Base-by-base conservation (phyloP, 2,797 vertebrate genomes). In the Lutjanus campechanus region DNA sequence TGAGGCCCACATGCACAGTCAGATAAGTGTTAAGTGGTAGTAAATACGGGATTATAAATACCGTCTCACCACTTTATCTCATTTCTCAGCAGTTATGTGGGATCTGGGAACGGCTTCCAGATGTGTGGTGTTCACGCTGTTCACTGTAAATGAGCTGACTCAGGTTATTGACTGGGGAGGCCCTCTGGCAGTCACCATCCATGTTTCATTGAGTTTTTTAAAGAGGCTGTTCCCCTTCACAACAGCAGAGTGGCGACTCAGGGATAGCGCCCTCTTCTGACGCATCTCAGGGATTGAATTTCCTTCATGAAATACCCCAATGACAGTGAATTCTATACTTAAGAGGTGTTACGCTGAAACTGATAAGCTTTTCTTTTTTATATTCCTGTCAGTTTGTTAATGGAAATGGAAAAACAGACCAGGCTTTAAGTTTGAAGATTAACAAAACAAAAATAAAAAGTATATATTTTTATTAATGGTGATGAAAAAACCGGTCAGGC, bases 31-130 rank as follows among this genome's bases (percentile, higher is more conserved):
- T 92, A 87, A 91, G 87, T 22, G 84, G 86, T 77, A 70, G 88
- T 89, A 93, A 91, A 91, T 80, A 60, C 69, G 73, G 80, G 71
- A 91, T 87, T 85, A 88, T 91, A 94, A 95, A 95, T 91, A 89
- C 91, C 88, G 63, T 88, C 90, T 92, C 87, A 81, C 87, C 81
- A 63, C 88, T 81, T 69, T 15, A 87, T 86, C 85, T 90, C 86
- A 78, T 92, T 86, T 89, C 90, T 92, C 92, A 91, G 91, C 91
- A 89, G 85, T 93, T 88, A 74, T 90, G 89, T 46, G 88, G 85
- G 83, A 86, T 67, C 68, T 69, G 62, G 69, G 71, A 93, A 93
- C 74, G 15, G 92, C 85, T 93, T 94, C 93, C 94, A 95, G 92
- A 95, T 95, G 94, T 88, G 84, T 75, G 70, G 72, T 53, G 77